These are phyloP conservation scores for Pseudomyrmex pallidus DNA, from an alignment of 1,140 invertebrate genomes.

Conservation along the genomic window DNA sequence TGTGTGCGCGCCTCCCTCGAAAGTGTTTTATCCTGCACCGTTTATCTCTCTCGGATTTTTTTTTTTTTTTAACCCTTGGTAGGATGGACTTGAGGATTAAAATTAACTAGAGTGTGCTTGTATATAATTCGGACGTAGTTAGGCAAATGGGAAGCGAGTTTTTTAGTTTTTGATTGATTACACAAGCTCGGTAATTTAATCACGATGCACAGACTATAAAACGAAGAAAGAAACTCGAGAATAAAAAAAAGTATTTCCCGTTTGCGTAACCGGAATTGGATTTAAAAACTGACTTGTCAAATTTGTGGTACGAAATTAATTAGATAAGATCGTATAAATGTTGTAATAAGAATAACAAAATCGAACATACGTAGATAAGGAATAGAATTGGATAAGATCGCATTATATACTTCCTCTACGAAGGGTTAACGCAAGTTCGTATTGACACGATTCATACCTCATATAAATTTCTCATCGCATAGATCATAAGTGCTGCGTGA, in stretches of 20 bases:
- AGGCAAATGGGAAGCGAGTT: not conserved
- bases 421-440: conserved; percentile 35
- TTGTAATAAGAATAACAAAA: not conserved
- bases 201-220: too few relatives aligned
- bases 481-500: conserved; percentile 16
- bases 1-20: too few relatives aligned
- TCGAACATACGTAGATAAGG: too few relatives aligned
- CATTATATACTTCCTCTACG: conserved; percentile 3
- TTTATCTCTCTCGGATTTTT: conserved; percentile 6
- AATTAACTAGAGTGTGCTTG: not conserved
- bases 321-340: too few relatives aligned
- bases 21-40: not conserved
- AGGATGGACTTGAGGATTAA: conserved; percentile 12
- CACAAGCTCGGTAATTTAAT: not conserved
- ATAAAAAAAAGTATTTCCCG: not conserved
- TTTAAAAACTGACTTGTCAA: not conserved
- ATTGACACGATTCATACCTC: conserved; percentile 23
- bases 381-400: not conserved
- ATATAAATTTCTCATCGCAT: conserved; percentile 9
- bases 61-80: conserved; percentile 31
- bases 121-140: conserved; percentile 4
- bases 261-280: not conserved
- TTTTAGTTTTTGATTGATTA: not conserved
- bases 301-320: not conserved
- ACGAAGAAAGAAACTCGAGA: not conserved